These are phyloP conservation scores for Phrixothrix hirtus DNA, from an alignment of 2,888 invertebrate species.

Conservation along the genomic window DNA sequence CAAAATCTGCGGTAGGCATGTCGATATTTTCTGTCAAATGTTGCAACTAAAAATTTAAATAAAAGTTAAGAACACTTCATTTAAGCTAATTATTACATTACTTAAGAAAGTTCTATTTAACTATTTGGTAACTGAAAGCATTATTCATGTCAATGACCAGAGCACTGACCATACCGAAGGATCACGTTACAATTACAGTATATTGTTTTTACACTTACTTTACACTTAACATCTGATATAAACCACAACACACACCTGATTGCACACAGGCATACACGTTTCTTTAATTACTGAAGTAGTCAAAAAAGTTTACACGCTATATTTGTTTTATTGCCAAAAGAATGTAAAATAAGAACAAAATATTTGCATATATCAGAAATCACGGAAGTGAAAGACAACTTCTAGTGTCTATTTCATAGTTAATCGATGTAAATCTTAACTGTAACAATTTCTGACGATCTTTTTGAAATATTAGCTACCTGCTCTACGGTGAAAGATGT, in stretches of 20 bases:
- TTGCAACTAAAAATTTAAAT: too few relatives aligned
- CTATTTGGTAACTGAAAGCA: conserved; percentile 4
- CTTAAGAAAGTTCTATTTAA: not conserved
- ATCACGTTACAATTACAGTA: conserved; percentile 19
- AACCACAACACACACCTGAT: conserved; percentile 29
- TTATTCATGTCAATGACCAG: conserved; percentile 31
- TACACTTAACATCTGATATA: conserved; percentile 23
- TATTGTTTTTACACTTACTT: conserved; percentile 23
- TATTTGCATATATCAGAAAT: conserved; percentile 5
- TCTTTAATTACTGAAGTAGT: conserved; percentile 17
- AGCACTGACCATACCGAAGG: conserved; percentile 24
- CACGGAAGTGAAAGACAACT: conserved; percentile 1
- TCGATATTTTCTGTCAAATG: too few relatives aligned
- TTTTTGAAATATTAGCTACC: conserved; percentile 25
- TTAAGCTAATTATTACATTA: too few relatives aligned
- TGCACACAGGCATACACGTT: conserved; percentile 21
- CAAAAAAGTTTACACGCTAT: conserved; percentile 10
- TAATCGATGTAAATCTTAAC: conserved; percentile 3
- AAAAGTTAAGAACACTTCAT: too few relatives aligned
- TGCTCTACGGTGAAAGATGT: conserved; percentile 16
- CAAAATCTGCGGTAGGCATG: too few relatives aligned
- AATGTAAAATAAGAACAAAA: too few relatives aligned
- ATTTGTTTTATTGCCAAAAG: too few relatives aligned
- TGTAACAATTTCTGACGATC: conserved; percentile 7
- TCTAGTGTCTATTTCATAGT: not conserved